Percentiles rank a stretch among this genome's conserved stretches.
These are phyloP conservation scores for Heterodera schachtii DNA, from an alignment of 1,140 invertebrate species.

Conservation along the genomic window DNA sequence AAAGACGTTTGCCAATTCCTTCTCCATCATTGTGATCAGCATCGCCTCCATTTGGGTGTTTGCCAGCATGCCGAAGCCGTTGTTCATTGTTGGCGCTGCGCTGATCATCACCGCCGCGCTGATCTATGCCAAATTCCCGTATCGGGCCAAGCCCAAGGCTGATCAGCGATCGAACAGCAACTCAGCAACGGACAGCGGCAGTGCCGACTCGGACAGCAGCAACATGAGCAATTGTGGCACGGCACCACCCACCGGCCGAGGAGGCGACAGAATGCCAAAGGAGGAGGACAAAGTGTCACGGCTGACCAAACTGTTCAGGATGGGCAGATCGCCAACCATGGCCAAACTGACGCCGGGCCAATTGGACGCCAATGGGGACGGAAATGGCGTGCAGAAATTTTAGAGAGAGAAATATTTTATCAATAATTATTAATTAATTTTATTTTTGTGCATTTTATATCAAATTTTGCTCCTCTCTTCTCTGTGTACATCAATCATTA, in stretches of 20 bases:
- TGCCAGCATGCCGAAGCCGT: constrained; percentile 80
- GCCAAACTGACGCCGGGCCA: background rate
- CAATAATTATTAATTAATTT: background rate
- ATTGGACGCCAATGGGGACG: background rate
- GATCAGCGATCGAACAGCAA: background rate
- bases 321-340: background rate
- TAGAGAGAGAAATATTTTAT: background rate
- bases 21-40: constrained; percentile 93
- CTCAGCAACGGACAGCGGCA: background rate
- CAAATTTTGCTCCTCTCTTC: background rate
- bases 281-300: background rate
- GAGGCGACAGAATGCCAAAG: background rate
- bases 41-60: constrained; percentile 90
- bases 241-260: too few species aligned
- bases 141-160: background rate
- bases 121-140: constrained; percentile 73
- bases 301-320: background rate
- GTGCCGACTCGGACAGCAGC: background rate
- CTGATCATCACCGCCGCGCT: constrained; percentile 93
- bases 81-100: constrained; percentile 82
- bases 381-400: background rate
- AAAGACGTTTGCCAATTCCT: constrained; percentile 70
- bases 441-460: background rate
- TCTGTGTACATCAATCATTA: background rate
- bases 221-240: too few species aligned